A percentile compares a stretch with the other conserved stretches of the same genome.
Evolutionary conservation across 2,888 invertebrate genomes (phyloP).

Genomic region (Prosapia bicincta): DNA sequence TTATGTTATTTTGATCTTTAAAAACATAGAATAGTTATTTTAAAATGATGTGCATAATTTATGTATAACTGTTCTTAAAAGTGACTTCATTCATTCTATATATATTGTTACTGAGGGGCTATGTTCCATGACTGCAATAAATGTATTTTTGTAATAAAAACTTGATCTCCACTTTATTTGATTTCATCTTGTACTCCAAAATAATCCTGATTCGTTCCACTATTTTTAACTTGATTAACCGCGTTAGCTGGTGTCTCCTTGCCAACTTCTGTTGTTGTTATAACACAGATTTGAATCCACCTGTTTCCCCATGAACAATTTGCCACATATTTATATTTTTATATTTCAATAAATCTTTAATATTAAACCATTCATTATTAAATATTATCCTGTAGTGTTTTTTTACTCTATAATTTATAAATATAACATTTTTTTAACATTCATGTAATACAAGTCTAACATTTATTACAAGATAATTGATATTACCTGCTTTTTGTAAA

Average conservation of each 20-base stretch:
- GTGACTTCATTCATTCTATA: neutral
- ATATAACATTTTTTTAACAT: no score
- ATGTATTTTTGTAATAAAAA: constrained; percentile 36
- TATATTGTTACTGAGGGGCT: neutral
- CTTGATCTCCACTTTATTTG: constrained; percentile 17
- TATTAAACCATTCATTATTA: no score
- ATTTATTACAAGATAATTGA: no score
- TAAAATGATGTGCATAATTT: no score
- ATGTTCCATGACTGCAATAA: constrained; percentile 32
- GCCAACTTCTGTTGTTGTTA: neutral
- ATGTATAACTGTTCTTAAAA: neutral
- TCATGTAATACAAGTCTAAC: no score
- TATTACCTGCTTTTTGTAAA: no score
- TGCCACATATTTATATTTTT: neutral
- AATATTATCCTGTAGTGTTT: no score
- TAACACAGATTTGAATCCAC: neutral
- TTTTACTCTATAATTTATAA: no score
- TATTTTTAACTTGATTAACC: neutral
- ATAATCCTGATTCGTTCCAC: neutral
- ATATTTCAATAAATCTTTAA: no score
- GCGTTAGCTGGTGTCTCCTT: neutral
- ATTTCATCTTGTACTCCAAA: neutral
- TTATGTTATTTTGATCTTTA: no score
- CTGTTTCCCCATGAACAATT: neutral
- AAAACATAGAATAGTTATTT: no score